phyloP scores from a whole-genome alignment of 2,888 invertebrate genomes.

The Athetis lepigone region DNA sequence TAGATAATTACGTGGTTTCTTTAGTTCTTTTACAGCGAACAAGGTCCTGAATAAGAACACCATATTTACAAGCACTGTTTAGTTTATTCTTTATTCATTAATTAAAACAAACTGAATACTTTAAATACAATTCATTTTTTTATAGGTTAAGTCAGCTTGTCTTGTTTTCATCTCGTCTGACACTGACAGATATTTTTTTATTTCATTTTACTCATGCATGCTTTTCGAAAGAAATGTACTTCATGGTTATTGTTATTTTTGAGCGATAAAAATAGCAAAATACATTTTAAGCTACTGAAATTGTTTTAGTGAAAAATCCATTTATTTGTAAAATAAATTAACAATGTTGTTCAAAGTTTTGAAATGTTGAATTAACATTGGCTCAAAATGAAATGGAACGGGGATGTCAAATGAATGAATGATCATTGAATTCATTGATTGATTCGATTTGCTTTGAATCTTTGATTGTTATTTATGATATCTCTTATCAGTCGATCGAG shows the following conservation, averaged over 20 bases:
- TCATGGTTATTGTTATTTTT: no score
- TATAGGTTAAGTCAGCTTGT: constrained; percentile 33
- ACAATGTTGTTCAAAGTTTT: no score
- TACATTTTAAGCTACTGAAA: no score
- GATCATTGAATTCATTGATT: no score
- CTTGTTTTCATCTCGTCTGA: constrained; percentile 34
- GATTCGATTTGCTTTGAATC: no score
- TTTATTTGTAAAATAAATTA: no score
- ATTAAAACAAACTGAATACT: background rate
- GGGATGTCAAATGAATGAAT: background rate
- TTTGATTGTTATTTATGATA: constrained; percentile 6
- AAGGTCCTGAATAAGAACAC: constrained; percentile 86
- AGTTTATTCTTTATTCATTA: background rate
- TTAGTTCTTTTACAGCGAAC: constrained; percentile 84
- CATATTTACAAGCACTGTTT: constrained; percentile 74
- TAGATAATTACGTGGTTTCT: constrained; percentile 88
- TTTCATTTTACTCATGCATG: no score
- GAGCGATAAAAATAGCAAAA: no score
- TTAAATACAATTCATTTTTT: constrained; percentile 9
- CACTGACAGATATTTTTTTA: constrained; percentile 16
- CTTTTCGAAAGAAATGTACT: no score
- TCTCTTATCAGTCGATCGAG: background rate
- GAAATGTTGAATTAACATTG: no score
- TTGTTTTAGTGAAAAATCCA: background rate
- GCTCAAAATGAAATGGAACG: background rate